Conservation (phyloP, 2,113 vertebrate species). For the Myanophis thanlyinensis region DNA sequence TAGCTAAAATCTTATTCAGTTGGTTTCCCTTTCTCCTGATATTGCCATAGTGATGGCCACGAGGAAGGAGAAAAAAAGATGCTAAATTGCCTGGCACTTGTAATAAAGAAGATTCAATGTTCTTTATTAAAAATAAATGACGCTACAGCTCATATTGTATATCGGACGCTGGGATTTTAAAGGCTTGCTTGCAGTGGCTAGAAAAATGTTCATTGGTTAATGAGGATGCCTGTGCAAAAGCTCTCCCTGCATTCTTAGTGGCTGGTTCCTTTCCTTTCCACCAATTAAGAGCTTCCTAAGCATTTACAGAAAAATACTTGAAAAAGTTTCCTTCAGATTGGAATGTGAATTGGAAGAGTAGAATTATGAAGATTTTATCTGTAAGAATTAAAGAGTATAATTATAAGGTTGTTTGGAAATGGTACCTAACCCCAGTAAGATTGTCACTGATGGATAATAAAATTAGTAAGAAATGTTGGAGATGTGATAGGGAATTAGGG, state of each 20-base stretch:
- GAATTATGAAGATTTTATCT: too few relatives aligned
- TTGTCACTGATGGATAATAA: too few relatives aligned
- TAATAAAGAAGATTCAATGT: background rate
- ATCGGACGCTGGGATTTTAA: background rate
- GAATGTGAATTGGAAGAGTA: too few relatives aligned
- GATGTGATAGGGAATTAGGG: too few relatives aligned
- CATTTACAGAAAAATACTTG: background rate
- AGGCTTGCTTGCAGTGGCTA: background rate
- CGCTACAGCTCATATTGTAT: background rate
- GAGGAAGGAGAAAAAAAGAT: fast-evolving
- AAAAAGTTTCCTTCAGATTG: too few relatives aligned
- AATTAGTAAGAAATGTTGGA: too few relatives aligned
- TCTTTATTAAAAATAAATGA: background rate
- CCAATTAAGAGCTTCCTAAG: background rate
- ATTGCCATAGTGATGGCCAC: background rate
- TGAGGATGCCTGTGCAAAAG: background rate
- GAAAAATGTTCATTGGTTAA: background rate
- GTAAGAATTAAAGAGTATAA: too few relatives aligned
- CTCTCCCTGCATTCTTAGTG: background rate
- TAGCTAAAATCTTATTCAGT: background rate
- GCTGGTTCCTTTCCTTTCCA: background rate
- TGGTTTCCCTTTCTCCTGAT: background rate
- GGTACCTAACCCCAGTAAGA: too few relatives aligned
- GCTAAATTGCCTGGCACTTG: background rate
- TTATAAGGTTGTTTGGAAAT: too few relatives aligned